These are phyloP conservation scores for Rhagophthalmus giganteus DNA, from an alignment of 2,888 invertebrate genomes.

Conservation along the genomic window DNA sequence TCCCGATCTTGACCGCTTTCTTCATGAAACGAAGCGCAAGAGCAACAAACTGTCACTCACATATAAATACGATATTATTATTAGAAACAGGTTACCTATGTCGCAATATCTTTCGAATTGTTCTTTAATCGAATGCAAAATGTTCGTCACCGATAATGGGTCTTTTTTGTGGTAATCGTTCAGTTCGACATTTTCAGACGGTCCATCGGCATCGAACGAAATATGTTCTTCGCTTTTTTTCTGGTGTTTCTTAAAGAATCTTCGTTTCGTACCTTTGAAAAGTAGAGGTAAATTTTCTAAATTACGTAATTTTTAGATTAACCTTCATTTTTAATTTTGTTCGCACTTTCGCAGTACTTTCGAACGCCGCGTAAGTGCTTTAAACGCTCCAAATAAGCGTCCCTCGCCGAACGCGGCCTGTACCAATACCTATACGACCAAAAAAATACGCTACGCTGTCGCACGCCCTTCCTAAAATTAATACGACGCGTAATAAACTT, in stretches of 20 bases:
- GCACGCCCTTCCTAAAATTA: slow-evolving; percentile 40
- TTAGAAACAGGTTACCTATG: too few species aligned
- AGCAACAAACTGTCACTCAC: too few species aligned
- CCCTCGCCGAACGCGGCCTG: slow-evolving; percentile 55
- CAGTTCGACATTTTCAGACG: too few species aligned
- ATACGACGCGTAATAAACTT: too few species aligned
- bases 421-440: slow-evolving; percentile 64
- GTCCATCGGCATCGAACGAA: not conserved
- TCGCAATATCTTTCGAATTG: too few species aligned
- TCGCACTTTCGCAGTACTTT: slow-evolving; percentile 35
- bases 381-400: slow-evolving; percentile 54
- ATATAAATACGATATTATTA: too few species aligned
- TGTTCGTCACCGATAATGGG: too few species aligned
- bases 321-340: slow-evolving; percentile 27
- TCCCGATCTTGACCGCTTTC: slow-evolving; percentile 5
- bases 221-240: not conserved
- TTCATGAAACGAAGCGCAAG: slow-evolving; percentile 13
- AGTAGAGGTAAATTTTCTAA: not conserved
- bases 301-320: not conserved
- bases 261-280: slow-evolving; percentile 7
- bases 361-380: slow-evolving; percentile 49
- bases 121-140: too few species aligned
- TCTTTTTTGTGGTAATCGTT: too few species aligned
- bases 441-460: slow-evolving; percentile 55
- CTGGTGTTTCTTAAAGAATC: slow-evolving; percentile 4